phyloP scores from a whole-genome alignment of 2,888 invertebrate species.

The Leucophenga montana region DNA sequence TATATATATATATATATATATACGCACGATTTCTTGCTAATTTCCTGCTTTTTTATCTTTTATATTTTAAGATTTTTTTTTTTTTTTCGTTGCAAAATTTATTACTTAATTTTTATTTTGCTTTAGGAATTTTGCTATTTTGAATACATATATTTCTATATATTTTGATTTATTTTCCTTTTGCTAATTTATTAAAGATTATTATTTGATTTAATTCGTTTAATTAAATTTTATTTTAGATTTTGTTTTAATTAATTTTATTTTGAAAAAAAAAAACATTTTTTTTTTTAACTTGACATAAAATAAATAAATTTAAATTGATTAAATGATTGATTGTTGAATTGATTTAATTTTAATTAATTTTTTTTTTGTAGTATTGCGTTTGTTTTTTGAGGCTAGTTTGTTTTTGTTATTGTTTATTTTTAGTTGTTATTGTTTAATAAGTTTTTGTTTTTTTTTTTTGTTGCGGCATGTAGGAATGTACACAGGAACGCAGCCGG shows the following conservation, averaged over 20 bases:
- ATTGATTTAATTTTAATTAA: slow-evolving; percentile 24
- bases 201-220: slow-evolving; percentile 19
- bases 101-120: slow-evolving; percentile 33
- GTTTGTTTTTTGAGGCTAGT: slow-evolving; percentile 33
- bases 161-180: slow-evolving; percentile 25
- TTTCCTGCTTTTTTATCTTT: slow-evolving; percentile 1
- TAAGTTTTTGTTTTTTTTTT: background rate
- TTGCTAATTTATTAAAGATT: slow-evolving; percentile 38
- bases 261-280: background rate
- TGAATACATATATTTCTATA: slow-evolving; percentile 21
- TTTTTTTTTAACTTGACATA: background rate
- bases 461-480: slow-evolving; percentile 54
- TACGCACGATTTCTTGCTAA: background rate
- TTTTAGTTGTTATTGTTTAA: background rate
- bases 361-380: slow-evolving; percentile 27
- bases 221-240: slow-evolving; percentile 27
- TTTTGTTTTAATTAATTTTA: slow-evolving; percentile 4
- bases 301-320: slow-evolving; percentile 13
- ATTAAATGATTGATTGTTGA: background rate
- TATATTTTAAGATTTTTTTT: background rate
- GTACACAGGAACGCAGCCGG: slow-evolving; percentile 64
- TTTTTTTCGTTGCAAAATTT: background rate
- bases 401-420: slow-evolving; percentile 27
- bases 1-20: background rate
- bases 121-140: slow-evolving; percentile 36